Base-by-base conservation (phyloP, 1,140 invertebrate species). In the Lepidostoma basale region DNA sequence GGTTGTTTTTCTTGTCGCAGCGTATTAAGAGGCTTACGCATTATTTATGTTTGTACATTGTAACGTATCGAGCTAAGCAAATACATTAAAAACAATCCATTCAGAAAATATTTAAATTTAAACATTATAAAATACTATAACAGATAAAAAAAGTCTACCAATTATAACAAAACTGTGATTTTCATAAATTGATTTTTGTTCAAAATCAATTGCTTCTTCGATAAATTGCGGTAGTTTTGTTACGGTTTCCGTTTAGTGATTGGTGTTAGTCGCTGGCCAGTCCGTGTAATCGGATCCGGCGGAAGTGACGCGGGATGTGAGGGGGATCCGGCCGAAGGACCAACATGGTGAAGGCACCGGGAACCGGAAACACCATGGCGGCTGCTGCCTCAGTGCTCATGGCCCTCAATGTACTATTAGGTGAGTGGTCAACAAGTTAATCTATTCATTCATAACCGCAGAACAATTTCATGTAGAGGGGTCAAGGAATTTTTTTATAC, bases 311-410 rank as follows among this genome's bases (percentile, higher is more conserved):
- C 39, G 56, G 56, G 56, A 60, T 60, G 56, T 60, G 56, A 60
- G 26, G 36, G 22, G 56, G 56, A 23, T 42, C 36, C 56, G 22
- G 36, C 25, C 22, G 12, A 42, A 42, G 25, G 56, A 40, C 33
- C 39, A 42, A 47, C 33, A 33, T 62, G 60, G 36, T 60, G 39
- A 60, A 40, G 58, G 25, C 56, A 60, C 56, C 39, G 22, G 39
- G 56, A 60, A 60, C 20, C 36, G 56, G 56, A 47, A 62, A 42
- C 47, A 25, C 62, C 36, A 64, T 64, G 62, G 45, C 62, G 47
- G 47, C 45, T 10, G 20, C 47, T 18, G 62, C 47, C 9, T 18
- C 45, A 18, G 18, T 64, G 28, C 8, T 64, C n/a, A 26, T 49
- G 26, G 30, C 25, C 16, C 10, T 64, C 47, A 64, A 64, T 30